Conservation (phyloP, 1,140 invertebrate species). For the Thaumetopoea pityocampa region DNA sequence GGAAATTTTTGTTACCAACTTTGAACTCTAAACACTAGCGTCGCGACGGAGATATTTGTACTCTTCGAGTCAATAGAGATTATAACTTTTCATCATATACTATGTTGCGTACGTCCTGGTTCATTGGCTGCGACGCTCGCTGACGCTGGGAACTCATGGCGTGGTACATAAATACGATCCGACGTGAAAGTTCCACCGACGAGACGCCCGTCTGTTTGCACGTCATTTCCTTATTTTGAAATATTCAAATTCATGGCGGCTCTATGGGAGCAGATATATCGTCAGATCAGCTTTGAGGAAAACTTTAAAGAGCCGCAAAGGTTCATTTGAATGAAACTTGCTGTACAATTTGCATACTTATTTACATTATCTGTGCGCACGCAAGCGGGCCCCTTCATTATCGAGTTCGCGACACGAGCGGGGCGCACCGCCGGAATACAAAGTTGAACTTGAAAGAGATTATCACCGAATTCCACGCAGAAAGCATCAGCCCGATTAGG, state of each 20-base stretch:
- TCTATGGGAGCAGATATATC: constrained; percentile 34
- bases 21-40: too few relatives aligned
- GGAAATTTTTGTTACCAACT: too few relatives aligned
- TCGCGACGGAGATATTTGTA: too few relatives aligned
- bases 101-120: constrained; percentile 3
- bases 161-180: constrained; percentile 30
- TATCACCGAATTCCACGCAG: constrained; percentile 50
- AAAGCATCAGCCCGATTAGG: constrained; percentile 47
- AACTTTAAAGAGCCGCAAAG: constrained; percentile 65
- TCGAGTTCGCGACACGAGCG: constrained; percentile 60
- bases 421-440: constrained; percentile 49
- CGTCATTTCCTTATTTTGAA: constrained; percentile 45
- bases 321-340: constrained; percentile 67
- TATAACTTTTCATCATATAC: too few relatives aligned
- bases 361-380: constrained; percentile 73
- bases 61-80: too few relatives aligned
- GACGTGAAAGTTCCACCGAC: constrained; percentile 33
- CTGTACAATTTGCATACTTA: constrained; percentile 72
- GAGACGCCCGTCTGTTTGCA: constrained; percentile 35
- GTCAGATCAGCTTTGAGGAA: constrained; percentile 43
- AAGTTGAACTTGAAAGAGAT: constrained; percentile 59
- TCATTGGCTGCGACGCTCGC: constrained; percentile 15
- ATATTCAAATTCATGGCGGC: constrained; percentile 41
- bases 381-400: constrained; percentile 71
- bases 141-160: constrained; percentile 25